Evolutionary conservation across 1,140 invertebrate genomes (phyloP), one percentile per base, ranked within the genome.

Genomic region (Catajapyx aquilonaris): DNA sequence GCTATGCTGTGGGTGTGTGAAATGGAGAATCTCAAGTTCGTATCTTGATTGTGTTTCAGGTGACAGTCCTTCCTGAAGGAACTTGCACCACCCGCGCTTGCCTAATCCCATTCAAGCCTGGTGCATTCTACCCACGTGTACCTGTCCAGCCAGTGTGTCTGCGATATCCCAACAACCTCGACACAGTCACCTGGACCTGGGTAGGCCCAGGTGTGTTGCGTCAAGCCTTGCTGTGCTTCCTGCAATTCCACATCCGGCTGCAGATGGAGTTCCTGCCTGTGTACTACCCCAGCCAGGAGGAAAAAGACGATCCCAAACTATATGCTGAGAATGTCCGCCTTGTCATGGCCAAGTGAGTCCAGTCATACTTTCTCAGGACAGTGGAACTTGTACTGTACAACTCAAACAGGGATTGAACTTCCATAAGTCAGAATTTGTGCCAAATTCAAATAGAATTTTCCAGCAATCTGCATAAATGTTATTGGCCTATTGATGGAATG

Each of bases 101-200:
- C 52, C 56, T 95, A 35, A 91, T 95, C 36, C 81, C 81, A n/a
- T 96, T 91, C 56, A 96, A 96, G 62, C 77, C 78, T 10, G 88
- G 87, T 40, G 80, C 79, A 3, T 85, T 85, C 58, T 85, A 85
- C 62, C 86, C 87, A 0, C 87, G 86, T 1, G 81, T 91, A 9
- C 85, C 90, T 1, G 80, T 96, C 1, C 90, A 96, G 52, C 90
- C 90, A 1, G 84, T 94, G 5, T 76, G 84, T 44, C 74, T 96
- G 34, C 67, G 80, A 36, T 95, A 94, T 57, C 83, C 81, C 0
- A 94, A 94, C 52, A 78, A 76, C 51, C 62, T 80, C 46, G 86
- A 96, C 52, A 90, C 86, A 2, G 73, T 88, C 25, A 90, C 87
- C 0, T 96, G 90, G 90, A 95, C 88, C 3, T 96, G 90, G 88